Conservation (phyloP, 2,888 invertebrate genomes). For the Allophyes oxyacanthae region DNA sequence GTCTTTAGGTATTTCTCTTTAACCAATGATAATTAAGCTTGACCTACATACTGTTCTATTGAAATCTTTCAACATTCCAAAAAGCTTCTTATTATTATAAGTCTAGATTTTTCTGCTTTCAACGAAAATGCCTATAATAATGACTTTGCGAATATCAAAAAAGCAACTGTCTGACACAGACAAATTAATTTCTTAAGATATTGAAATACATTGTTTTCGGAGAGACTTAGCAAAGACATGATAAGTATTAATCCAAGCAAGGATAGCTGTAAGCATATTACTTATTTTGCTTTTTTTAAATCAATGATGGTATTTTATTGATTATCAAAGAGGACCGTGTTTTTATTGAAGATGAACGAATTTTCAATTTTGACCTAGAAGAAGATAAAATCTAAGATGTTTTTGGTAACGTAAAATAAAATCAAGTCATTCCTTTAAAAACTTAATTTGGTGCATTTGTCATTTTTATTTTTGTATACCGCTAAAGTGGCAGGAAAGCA, state of each 20-base stretch:
- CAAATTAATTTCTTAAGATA: neutral
- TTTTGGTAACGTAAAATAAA: no score
- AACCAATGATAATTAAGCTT: neutral
- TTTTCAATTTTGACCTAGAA: no score
- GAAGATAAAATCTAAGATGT: no score
- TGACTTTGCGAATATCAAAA: constrained; percentile 8
- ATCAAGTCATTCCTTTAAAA: no score
- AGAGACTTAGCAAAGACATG: neutral
- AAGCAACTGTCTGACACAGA: constrained; percentile 1
- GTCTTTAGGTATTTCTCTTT: no score
- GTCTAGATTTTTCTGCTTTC: neutral
- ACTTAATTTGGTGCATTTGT: no score
- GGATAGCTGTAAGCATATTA: neutral
- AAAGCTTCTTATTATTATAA: neutral
- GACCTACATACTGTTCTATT: no score
- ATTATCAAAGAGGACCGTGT: no score
- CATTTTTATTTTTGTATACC: no score
- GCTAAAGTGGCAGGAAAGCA: no score
- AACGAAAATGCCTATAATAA: constrained; percentile 4
- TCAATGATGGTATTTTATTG: neutral
- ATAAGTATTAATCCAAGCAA: neutral
- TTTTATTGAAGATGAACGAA: no score
- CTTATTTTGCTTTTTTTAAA: neutral
- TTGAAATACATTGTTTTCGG: neutral
- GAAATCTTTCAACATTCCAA: neutral